phyloP scores from a whole-genome alignment of 2,888 invertebrate species.

The Agonopterix arenella region DNA sequence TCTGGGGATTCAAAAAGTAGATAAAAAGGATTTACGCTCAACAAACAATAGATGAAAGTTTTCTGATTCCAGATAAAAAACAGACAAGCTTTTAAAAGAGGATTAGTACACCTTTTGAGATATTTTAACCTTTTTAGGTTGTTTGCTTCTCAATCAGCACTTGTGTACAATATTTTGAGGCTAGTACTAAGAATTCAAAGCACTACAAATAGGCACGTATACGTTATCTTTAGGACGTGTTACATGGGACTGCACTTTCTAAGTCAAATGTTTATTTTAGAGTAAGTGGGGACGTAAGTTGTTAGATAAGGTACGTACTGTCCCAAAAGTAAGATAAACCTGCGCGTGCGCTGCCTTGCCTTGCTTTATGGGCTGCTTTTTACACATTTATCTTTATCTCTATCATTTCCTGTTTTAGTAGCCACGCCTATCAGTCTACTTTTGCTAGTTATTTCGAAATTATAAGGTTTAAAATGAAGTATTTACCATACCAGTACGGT shows the following conservation, averaged over 20 bases:
- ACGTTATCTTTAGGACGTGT: slow-evolving; percentile 57
- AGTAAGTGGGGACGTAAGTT: slow-evolving; percentile 55
- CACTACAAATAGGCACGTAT: slow-evolving; percentile 50
- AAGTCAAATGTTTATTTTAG: slow-evolving; percentile 68
- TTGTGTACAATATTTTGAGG: slow-evolving; percentile 30
- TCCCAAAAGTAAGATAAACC: slow-evolving; percentile 54
- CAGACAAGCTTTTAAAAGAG: slow-evolving; percentile 13
- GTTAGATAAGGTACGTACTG: slow-evolving; percentile 65
- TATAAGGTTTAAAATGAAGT: no score
- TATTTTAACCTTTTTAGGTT: slow-evolving; percentile 15
- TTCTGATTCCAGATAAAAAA: slow-evolving; percentile 6
- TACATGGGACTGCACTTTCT: slow-evolving; percentile 75
- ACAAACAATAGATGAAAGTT: slow-evolving; percentile 3
- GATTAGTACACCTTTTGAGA: slow-evolving; percentile 14
- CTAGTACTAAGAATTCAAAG: slow-evolving; percentile 54
- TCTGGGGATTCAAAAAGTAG: no score
- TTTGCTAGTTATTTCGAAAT: neutral
- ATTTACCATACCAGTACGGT: no score
- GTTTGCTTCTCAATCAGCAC: slow-evolving; percentile 45
- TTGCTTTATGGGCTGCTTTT: slow-evolving; percentile 42
- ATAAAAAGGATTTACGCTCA: neutral
- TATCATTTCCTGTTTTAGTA: slow-evolving; percentile 44
- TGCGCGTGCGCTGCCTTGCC: slow-evolving; percentile 34
- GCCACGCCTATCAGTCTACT: slow-evolving; percentile 25
- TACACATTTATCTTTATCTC: slow-evolving; percentile 56